A percentile compares a stretch with the other conserved stretches of the same genome.
Evolutionary conservation across 2,888 invertebrate species (phyloP).

Genomic region (Deroplatys truncata): DNA sequence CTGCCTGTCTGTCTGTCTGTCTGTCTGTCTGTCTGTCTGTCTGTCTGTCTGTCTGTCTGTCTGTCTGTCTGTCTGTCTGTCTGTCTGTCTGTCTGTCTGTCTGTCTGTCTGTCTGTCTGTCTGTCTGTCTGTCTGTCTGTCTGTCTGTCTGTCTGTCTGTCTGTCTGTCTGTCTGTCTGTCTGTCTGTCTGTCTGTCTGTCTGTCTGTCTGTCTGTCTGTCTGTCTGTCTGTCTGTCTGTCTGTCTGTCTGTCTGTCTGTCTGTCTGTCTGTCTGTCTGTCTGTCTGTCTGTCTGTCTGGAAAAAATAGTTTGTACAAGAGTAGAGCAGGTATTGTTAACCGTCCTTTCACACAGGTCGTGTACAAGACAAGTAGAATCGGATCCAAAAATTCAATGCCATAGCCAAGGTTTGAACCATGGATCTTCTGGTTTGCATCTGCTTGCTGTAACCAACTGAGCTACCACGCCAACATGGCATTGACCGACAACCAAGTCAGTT

Average conservation of each 20-base stretch:
- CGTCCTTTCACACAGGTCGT: no score
- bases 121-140: background rate
- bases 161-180: background rate
- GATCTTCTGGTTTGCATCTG: no score
- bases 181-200: background rate
- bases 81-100: background rate
- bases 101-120: background rate
- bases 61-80: background rate
- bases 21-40: background rate
- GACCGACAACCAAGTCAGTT: no score
- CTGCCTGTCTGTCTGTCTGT: no score
- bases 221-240: background rate
- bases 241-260: background rate
- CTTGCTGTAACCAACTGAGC: no score
- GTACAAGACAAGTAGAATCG: no score
- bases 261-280: background rate
- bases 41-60: background rate
- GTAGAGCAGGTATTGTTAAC: no score
- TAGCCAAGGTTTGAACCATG: no score
- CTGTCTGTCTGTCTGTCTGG: no score
- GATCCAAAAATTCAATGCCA: no score
- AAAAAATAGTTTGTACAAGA: no score
- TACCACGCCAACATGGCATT: no score
- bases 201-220: background rate
- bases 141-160: background rate